These are phyloP conservation scores for Andrena bucephala DNA, from an alignment of 2,888 invertebrate species.

Conservation along the genomic window DNA sequence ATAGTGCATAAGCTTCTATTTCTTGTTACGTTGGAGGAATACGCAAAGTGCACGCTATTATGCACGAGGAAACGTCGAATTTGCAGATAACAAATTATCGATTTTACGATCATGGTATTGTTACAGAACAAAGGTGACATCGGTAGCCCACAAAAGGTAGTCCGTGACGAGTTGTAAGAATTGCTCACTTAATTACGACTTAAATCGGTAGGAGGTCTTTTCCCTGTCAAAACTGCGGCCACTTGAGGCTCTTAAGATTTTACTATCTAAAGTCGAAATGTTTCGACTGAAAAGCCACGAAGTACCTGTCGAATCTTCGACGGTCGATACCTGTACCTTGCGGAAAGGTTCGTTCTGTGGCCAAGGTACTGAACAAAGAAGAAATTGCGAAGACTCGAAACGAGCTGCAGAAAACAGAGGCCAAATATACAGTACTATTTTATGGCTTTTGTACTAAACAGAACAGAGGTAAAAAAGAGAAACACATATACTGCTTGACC, in stretches of 20 bases:
- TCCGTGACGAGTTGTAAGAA: constrained; percentile 56
- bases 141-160: constrained; percentile 59
- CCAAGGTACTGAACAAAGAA: not conserved
- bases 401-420: not conserved
- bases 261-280: constrained; percentile 52
- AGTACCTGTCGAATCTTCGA: constrained; percentile 61
- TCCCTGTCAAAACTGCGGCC: constrained; percentile 73
- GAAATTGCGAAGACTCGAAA: not conserved
- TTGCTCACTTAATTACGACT: constrained; percentile 76
- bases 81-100: constrained; percentile 27
- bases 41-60: not conserved
- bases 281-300: constrained; percentile 56
- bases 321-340: constrained; percentile 40
- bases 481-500: not conserved
- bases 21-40: not conserved
- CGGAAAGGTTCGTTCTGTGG: constrained; percentile 11
- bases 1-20: too few relatives aligned
- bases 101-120: constrained; percentile 9
- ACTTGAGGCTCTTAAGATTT: constrained; percentile 64
- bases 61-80: not conserved
- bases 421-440: not conserved
- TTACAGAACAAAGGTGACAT: constrained; percentile 22
- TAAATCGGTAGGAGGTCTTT: constrained; percentile 69
- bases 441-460: not conserved
- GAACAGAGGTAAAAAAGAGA: not conserved